Conservation (phyloP, 1,140 invertebrate genomes). For the Oedothorax gibbosus region DNA sequence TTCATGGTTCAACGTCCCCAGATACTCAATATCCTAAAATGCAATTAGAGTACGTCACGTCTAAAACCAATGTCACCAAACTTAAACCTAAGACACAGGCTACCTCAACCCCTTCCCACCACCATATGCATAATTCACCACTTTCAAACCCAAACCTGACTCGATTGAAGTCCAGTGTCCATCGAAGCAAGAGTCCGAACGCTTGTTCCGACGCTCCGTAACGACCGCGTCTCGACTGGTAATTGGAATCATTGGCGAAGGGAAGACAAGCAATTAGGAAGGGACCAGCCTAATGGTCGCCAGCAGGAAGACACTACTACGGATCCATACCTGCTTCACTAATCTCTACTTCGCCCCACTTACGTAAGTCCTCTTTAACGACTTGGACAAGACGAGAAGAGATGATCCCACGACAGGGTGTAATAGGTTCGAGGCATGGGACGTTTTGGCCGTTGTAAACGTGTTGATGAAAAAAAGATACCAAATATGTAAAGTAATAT, state of each 20-base stretch:
- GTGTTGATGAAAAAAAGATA: too few species aligned
- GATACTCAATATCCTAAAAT: too few species aligned
- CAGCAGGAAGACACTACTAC: conserved; percentile 15
- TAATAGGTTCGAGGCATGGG: too few species aligned
- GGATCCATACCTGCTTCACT: conserved; percentile 37
- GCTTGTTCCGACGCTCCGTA: not conserved
- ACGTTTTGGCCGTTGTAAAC: too few species aligned
- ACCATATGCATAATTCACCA: not conserved
- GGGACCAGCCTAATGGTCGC: conserved; percentile 49
- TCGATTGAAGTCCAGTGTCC: too few species aligned
- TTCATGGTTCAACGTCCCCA: too few species aligned
- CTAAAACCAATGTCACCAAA: too few species aligned
- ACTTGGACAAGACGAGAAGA: not conserved
- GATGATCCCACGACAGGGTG: too few species aligned
- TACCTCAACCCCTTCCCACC: not conserved
- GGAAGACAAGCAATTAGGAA: conserved; percentile 52
- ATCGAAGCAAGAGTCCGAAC: too few species aligned
- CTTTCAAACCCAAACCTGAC: too few species aligned
- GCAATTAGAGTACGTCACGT: too few species aligned
- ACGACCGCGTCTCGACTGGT: conserved; percentile 14
- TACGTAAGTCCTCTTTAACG: conserved; percentile 50
- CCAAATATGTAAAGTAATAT: too few species aligned
- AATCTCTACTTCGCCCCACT: conserved; percentile 55
- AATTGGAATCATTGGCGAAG: conserved; percentile 52
- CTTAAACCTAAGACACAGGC: not conserved